Conservation (phyloP, 2,888 invertebrate species). For the Pristionchus maxplancki region DNA sequence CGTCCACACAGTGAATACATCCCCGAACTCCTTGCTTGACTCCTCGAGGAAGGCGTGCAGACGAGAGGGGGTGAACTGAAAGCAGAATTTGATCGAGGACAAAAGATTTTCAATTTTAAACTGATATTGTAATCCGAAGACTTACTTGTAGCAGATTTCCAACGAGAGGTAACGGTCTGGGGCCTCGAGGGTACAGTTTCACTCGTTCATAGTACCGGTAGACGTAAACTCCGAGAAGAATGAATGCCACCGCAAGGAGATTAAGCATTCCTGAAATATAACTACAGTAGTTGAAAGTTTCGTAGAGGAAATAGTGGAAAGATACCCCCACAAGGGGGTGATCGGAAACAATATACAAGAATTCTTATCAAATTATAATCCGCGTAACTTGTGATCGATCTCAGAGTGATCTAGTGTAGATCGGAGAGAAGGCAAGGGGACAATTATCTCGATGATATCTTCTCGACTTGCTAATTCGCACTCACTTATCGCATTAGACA, state of each 20-base stretch:
- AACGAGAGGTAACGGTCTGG: background rate
- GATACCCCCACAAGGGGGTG: background rate
- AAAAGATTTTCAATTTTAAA: background rate
- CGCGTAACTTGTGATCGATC: background rate
- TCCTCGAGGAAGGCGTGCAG: conserved; percentile 19
- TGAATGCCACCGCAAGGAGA: background rate
- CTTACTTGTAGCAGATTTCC: conserved; percentile 27
- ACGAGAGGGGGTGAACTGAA: conserved; percentile 13
- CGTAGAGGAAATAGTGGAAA: too few relatives aligned
- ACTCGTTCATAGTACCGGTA: conserved; percentile 16
- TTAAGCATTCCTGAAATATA: background rate
- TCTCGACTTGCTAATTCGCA: background rate
- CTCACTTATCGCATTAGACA: background rate
- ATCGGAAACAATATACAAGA: background rate
- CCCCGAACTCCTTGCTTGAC: conserved; percentile 37
- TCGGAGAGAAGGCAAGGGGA: background rate
- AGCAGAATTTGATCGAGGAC: background rate
- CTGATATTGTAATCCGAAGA: background rate
- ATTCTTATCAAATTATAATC: background rate
- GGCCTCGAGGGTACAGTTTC: conserved; percentile 9
- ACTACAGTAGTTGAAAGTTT: background rate
- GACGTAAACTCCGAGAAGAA: background rate
- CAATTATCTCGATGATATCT: background rate
- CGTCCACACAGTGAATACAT: conserved; percentile 54
- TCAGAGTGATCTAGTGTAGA: background rate